Conservation (phyloP, 2,113 vertebrate species). For the Panurus biarmicus region DNA sequence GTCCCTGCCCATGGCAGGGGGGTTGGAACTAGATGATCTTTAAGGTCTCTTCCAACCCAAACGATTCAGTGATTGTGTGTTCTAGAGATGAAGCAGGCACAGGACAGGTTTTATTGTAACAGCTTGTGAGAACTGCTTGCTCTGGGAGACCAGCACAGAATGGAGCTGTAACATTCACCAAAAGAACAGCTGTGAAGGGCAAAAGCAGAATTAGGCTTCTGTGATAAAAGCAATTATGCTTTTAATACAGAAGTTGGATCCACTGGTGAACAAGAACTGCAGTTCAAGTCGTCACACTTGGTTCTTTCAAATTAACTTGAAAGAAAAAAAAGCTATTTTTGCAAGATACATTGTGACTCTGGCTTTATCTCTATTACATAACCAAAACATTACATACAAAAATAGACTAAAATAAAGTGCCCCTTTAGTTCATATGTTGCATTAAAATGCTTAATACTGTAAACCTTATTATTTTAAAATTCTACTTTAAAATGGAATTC, state of each 20-base stretch:
- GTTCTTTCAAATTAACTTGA: slow-evolving; percentile 28
- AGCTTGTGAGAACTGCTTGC: neutral
- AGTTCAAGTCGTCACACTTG: neutral
- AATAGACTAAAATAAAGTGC: slow-evolving; percentile 65
- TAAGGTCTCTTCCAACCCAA: neutral
- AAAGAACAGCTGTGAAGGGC: neutral
- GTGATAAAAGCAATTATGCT: neutral
- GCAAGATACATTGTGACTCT: slow-evolving; percentile 3
- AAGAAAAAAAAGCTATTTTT: slow-evolving; percentile 21
- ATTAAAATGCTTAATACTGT: slow-evolving; percentile 65
- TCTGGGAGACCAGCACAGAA: neutral
- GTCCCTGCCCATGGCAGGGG: neutral
- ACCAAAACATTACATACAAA: slow-evolving; percentile 67
- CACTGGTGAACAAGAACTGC: neutral
- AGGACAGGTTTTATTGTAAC: neutral
- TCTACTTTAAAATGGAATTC: slow-evolving; percentile 48
- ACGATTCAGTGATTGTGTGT: neutral
- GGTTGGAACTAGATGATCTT: neutral
- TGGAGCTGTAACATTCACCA: neutral
- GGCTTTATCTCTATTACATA: slow-evolving; percentile 20
- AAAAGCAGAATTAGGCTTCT: neutral
- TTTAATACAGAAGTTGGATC: neutral
- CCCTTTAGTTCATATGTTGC: slow-evolving; percentile 42
- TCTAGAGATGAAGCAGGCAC: slow-evolving; percentile 5
- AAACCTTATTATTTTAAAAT: slow-evolving; percentile 64